Evolutionary conservation across 2,797 vertebrate genomes (phyloP).

Genomic region (Amazona ochrocephala): DNA sequence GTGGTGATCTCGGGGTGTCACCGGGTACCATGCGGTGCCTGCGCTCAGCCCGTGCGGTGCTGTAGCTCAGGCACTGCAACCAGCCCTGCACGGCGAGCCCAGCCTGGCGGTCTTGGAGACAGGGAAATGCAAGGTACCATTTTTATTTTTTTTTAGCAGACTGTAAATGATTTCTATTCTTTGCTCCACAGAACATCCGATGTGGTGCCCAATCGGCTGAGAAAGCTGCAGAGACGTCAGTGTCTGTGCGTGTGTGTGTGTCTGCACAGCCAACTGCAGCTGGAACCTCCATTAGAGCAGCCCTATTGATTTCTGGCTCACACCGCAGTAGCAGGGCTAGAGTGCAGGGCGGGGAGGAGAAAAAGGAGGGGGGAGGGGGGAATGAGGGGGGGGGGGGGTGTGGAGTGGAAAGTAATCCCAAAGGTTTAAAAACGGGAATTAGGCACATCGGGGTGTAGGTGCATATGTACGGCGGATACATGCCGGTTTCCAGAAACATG

Average conservation of each 20-base stretch:
- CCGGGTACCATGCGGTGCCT: not conserved
- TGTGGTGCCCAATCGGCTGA: slow-evolving; percentile 81
- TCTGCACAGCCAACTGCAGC: slow-evolving; percentile 56
- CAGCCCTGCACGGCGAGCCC: not conserved
- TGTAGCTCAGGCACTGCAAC: not conserved
- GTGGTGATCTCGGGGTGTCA: not conserved
- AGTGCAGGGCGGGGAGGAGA: not conserved
- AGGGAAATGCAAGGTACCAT: slow-evolving; percentile 61
- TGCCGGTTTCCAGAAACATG: not conserved
- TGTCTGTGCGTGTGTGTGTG: slow-evolving; percentile 27
- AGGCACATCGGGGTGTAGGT: not conserved
- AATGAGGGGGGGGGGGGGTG: too few relatives aligned
- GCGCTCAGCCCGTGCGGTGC: not conserved
- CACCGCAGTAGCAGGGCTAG: slow-evolving; percentile 69
- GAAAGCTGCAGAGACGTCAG: slow-evolving; percentile 79
- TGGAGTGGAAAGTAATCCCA: not conserved
- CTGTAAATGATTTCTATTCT: slow-evolving; percentile 77
- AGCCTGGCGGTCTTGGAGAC: slow-evolving; percentile 50
- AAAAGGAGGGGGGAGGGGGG: not conserved
- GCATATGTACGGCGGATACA: not conserved
- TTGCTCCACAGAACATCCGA: slow-evolving; percentile 85
- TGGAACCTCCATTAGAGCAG: slow-evolving; percentile 78
- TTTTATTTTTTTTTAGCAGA: slow-evolving; percentile 6
- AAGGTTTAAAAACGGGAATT: slow-evolving; percentile 14
- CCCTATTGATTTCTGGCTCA: slow-evolving; percentile 80